These are phyloP conservation scores for Caenorhabditis angaria DNA, from an alignment of 2,888 invertebrate genomes.

Conservation along the genomic window DNA sequence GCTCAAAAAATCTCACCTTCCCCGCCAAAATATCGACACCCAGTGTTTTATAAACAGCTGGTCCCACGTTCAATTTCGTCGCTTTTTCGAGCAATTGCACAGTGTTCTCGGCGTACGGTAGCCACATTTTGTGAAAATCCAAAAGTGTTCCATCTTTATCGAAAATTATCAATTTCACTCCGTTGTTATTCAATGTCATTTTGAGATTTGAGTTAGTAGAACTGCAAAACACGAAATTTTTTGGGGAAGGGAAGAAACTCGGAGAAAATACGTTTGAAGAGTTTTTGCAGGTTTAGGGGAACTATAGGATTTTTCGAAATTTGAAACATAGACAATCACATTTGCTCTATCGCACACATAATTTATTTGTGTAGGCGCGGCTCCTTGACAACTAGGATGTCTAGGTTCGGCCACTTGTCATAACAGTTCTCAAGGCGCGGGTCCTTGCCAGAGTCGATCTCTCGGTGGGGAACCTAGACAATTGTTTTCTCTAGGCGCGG, in stretches of 20 bases:
- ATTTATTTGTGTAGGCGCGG: too few species aligned
- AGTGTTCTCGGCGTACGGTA: conserved; percentile 73
- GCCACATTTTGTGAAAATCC: conserved; percentile 75
- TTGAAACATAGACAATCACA: too few species aligned
- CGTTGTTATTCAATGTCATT: conserved; percentile 27
- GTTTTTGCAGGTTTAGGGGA: too few species aligned
- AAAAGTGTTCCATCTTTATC: conserved; percentile 75
- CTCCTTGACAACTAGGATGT: too few species aligned
- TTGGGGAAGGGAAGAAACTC: not conserved
- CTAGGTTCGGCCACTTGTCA: too few species aligned
- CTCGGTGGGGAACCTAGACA: too few species aligned
- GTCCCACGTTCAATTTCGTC: conserved; percentile 72
- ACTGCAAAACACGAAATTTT: too few species aligned
- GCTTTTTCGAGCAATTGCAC: conserved; percentile 70
- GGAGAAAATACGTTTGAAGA: not conserved
- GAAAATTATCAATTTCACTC: conserved; percentile 73
- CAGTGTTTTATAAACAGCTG: conserved; percentile 72
- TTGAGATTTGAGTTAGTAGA: not conserved
- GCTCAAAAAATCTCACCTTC: conserved; percentile 44
- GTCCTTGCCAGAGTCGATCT: too few species aligned
- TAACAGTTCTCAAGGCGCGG: too few species aligned
- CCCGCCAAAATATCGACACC: conserved; percentile 72
- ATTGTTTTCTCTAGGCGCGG: too few species aligned
- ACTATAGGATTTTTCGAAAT: too few species aligned
- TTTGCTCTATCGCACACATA: too few species aligned